These are phyloP conservation scores for Cheilosia soror DNA, from an alignment of 2,888 invertebrate genomes.

Conservation along the genomic window DNA sequence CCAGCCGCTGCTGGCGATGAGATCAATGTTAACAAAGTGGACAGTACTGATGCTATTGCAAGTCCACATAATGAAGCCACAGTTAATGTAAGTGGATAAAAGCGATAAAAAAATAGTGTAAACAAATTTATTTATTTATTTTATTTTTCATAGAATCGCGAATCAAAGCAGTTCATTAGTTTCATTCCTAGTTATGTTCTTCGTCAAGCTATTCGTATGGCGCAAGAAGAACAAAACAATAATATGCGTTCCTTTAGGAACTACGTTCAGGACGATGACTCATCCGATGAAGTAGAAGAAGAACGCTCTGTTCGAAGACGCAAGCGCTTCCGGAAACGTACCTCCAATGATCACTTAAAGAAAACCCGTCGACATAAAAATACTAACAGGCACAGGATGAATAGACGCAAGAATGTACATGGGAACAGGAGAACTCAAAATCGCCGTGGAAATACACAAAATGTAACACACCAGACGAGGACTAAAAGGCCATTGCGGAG, in stretches of 20 bases:
- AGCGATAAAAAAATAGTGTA: not conserved
- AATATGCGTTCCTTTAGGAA: not conserved
- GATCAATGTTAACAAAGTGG: not conserved
- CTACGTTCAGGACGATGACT: slow-evolving; percentile 1
- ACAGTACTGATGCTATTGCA: slow-evolving; percentile 15
- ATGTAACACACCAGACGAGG: not conserved
- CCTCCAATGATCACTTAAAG: slow-evolving; percentile 63
- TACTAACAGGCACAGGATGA: slow-evolving; percentile 53
- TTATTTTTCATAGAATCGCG: slow-evolving; percentile 23
- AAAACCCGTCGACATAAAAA: slow-evolving; percentile 59
- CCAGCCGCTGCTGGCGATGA: slow-evolving; percentile 3
- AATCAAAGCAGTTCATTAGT: slow-evolving; percentile 66
- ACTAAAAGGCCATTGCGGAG: not conserved
- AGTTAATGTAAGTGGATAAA: not conserved
- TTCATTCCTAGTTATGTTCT: slow-evolving; percentile 56
- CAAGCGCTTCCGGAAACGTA: slow-evolving; percentile 75
- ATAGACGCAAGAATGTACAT: slow-evolving; percentile 18
- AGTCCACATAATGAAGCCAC: not conserved
- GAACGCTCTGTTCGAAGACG: slow-evolving; percentile 76
- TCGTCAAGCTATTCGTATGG: slow-evolving; percentile 18
- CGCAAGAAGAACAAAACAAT: not conserved
- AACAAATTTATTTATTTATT: not conserved
- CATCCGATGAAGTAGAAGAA: slow-evolving; percentile 61
- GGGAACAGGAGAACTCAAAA: slow-evolving; percentile 7
- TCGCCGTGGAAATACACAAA: not conserved